Base-by-base conservation (phyloP, 1,140 invertebrate species). In the Zaprionus inermis region DNA sequence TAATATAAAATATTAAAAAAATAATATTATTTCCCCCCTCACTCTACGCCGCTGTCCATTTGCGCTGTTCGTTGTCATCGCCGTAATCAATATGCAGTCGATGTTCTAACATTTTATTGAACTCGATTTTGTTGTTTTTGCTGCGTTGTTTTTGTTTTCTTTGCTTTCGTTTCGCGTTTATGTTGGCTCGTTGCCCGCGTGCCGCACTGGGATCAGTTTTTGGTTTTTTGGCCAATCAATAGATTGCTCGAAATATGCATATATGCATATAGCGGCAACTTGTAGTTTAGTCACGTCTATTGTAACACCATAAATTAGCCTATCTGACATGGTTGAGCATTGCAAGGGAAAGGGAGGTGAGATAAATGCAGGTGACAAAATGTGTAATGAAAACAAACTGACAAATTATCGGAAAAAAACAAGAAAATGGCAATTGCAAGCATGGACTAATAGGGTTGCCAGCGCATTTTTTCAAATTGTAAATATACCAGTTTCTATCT, bases 51-150 rank as follows among this genome's bases (percentile, higher is more conserved):
- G 4, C 44, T 49, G 44, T 18, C 18, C 18, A 5, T 44, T 16
- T 18, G 20, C 44, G 18, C 18, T 41, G 28, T 12, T 44, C 28
- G 5, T 12, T 28, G 38, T 32, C 16, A 10, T 36, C 16, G 54
- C 55, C 32, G 16, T 67, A 71, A 88, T 88, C 83, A 86, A 86
- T 88, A 88, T 85, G 82, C 82, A 86, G 67, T 49, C 44, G 63
- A 57, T 86, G 82, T 86, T 85, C 82, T 86, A 81, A 72, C 68
- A 63, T 56, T 71, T 69, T 54, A 56, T 61, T 59, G 69, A 36
- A 36, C 54, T 72, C n/a, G 51, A 24, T 51, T 51, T 51, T 51
- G 49, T 24, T 51, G 49, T 14, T 55, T 24, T 55, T 16, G 16
- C 18, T 16, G 0, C 32, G 30, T 55, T 55, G n/a, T 32, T 55